phyloP scores from a whole-genome alignment of 1,140 invertebrate genomes.

The Helicoverpa zea region DNA sequence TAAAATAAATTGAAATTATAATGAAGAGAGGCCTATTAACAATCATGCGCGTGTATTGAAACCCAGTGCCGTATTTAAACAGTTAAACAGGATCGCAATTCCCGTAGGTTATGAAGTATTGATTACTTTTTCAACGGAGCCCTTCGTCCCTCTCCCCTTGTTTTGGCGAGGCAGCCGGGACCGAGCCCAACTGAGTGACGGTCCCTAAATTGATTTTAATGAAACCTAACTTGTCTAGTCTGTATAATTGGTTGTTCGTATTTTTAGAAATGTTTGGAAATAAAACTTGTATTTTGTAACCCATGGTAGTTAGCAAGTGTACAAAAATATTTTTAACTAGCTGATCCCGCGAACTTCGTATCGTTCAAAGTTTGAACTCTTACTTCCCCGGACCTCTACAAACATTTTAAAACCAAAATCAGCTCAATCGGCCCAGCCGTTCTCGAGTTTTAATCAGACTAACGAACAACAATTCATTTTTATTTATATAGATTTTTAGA shows the following conservation, averaged over 20 bases:
- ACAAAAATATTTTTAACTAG: too few species aligned
- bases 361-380: too few species aligned
- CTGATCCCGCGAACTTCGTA: too few species aligned
- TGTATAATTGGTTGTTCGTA: not conserved
- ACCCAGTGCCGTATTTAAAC: not conserved
- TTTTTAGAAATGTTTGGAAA: too few species aligned
- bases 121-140: slow-evolving; percentile 21
- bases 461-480: too few species aligned
- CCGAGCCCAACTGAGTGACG: slow-evolving; percentile 33
- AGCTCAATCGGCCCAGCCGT: too few species aligned
- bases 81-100: not conserved
- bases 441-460: too few species aligned
- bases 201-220: slow-evolving; percentile 36
- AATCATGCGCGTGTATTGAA: not conserved
- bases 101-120: slow-evolving; percentile 20
- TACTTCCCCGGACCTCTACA: too few species aligned
- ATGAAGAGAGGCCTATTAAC: not conserved
- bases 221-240: slow-evolving; percentile 40
- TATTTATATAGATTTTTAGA: too few species aligned
- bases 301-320: too few species aligned
- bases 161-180: slow-evolving; percentile 24
- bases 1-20: not conserved
- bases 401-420: too few species aligned
- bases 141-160: not conserved
- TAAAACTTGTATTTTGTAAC: too few species aligned